Percentiles rank a stretch among this genome's conserved stretches.
These are phyloP conservation scores for Scaeva pyrastri DNA, from an alignment of 2,888 invertebrate genomes.

Conservation along the genomic window DNA sequence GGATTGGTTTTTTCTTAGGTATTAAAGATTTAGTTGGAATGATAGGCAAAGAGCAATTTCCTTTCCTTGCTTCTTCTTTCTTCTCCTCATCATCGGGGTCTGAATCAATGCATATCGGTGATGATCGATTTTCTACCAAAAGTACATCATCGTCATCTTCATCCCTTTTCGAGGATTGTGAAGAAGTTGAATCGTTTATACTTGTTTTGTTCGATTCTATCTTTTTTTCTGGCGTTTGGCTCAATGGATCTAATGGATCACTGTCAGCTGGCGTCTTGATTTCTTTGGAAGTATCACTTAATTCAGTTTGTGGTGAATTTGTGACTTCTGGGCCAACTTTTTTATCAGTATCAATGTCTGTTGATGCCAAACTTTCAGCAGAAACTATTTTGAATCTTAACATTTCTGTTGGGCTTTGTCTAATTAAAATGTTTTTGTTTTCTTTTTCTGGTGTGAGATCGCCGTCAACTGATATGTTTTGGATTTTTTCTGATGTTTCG, in stretches of 20 bases:
- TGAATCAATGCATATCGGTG: conserved; percentile 79
- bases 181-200: conserved; percentile 19
- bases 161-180: conserved; percentile 23
- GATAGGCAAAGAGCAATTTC: conserved; percentile 20
- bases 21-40: conserved; percentile 19
- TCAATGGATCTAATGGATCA: conserved; percentile 45
- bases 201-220: neutral
- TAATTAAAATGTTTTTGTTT: conserved; percentile 1
- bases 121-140: conserved; percentile 77
- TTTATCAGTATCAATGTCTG: neutral
- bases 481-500: too few species aligned
- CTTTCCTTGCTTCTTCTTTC: too few species aligned
- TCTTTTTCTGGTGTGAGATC: neutral
- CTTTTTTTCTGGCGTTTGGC: conserved; percentile 4
- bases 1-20: conserved; percentile 7
- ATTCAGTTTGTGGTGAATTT: neutral
- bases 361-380: conserved; percentile 57
- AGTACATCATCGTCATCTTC: conserved; percentile 78
- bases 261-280: conserved; percentile 7
- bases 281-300: conserved; percentile 40
- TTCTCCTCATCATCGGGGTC: conserved; percentile 77
- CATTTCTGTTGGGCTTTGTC: conserved; percentile 40
- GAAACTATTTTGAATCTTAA: conserved; percentile 63
- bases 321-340: conserved; percentile 22
- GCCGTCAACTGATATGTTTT: too few species aligned